Evolutionary conservation across 2,888 invertebrate genomes (phyloP).

Genomic region (Eledona agricola): DNA sequence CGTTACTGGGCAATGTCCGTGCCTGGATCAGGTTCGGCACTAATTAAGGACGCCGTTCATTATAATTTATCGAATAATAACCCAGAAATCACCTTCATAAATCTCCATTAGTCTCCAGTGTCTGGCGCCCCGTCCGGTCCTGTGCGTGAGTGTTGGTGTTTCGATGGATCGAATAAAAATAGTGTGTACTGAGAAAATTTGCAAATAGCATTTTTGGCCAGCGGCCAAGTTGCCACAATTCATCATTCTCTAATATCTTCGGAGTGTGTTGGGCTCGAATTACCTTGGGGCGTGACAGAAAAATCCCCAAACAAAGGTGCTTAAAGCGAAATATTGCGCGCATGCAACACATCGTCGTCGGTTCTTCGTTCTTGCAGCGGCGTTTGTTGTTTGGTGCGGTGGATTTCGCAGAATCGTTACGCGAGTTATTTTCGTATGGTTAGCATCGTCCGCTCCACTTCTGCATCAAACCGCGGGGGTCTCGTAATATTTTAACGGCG

Average conservation of each 20-base stretch:
- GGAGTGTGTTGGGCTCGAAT: conserved; percentile 47
- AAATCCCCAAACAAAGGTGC: conserved; percentile 37
- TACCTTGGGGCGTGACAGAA: conserved; percentile 46
- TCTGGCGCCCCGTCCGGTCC: too few relatives aligned
- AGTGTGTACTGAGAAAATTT: conserved; percentile 34
- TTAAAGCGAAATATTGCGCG: conserved; percentile 14
- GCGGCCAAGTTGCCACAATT: conserved; percentile 46
- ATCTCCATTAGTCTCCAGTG: conserved; percentile 60
- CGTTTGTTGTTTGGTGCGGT: too few relatives aligned
- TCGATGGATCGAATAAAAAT: conserved; percentile 19
- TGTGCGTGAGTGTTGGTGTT: too few relatives aligned
- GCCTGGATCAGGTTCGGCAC: conserved; percentile 58
- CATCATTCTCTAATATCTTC: conserved; percentile 52
- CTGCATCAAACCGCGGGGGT: conserved; percentile 44
- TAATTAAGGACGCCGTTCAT: conserved; percentile 61
- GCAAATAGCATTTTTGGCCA: conserved; percentile 39
- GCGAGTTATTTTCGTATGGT: conserved; percentile 40
- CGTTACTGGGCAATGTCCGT: conserved; percentile 59
- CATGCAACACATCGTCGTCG: neutral
- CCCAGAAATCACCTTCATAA: conserved; percentile 62
- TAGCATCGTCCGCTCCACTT: conserved; percentile 42
- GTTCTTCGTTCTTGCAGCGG: neutral
- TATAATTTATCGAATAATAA: conserved; percentile 63
- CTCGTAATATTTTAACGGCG: conserved; percentile 44
- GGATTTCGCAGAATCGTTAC: conserved; percentile 15